phyloP scores from a whole-genome alignment of 2,888 invertebrate genomes.

The Anagyrus pseudococci region DNA sequence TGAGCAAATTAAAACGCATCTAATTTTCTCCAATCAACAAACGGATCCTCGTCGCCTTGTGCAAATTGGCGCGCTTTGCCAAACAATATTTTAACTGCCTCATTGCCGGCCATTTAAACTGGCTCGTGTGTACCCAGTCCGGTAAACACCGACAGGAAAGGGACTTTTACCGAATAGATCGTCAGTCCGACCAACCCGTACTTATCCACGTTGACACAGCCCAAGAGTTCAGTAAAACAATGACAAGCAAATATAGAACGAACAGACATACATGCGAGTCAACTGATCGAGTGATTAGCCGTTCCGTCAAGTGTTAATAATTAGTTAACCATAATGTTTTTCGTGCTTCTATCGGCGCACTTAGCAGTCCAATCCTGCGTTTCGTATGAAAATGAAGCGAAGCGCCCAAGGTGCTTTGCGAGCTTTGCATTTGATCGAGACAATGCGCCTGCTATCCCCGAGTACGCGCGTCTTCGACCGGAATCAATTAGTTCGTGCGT shows the following conservation, averaged over 20 bases:
- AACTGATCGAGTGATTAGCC: too few species aligned
- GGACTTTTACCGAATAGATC: neutral
- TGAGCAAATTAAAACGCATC: too few species aligned
- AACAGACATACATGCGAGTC: too few species aligned
- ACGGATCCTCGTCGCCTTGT: neutral
- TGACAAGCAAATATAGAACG: too few species aligned
- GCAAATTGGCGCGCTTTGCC: neutral
- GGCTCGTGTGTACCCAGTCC: constrained; percentile 9
- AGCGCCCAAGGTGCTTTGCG: neutral
- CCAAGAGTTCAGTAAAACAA: too few species aligned
- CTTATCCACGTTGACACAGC: neutral
- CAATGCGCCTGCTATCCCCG: neutral
- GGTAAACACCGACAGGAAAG: constrained; percentile 12
- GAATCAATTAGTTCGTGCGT: neutral
- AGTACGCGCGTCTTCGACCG: neutral
- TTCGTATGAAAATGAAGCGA: neutral
- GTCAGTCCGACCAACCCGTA: neutral
- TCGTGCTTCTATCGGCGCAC: too few species aligned
- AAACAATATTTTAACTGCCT: neutral
- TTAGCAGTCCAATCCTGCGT: too few species aligned
- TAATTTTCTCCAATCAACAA: neutral
- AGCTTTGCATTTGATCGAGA: neutral
- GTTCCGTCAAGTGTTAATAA: too few species aligned
- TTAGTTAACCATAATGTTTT: too few species aligned
- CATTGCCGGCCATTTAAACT: constrained; percentile 8